A percentile compares a stretch with the other conserved stretches of the same genome.
These are phyloP conservation scores for Hippoglossus hippoglossus DNA, from an alignment of 2,797 vertebrate genomes.

Conservation along the genomic window DNA sequence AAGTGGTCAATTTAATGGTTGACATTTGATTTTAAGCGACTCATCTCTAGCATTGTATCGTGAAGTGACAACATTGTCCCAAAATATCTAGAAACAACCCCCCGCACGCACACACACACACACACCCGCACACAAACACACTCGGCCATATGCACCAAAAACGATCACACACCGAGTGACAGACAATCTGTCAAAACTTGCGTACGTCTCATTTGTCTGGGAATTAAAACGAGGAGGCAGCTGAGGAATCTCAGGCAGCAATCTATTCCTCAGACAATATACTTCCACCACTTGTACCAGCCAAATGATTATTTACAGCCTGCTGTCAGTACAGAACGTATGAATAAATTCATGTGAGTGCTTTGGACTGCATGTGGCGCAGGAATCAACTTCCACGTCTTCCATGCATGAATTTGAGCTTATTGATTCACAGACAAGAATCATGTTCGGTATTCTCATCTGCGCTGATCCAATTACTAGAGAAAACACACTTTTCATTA, in stretches of 20 bases:
- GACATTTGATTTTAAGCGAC: constrained; percentile 42
- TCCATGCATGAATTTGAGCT: constrained; percentile 50
- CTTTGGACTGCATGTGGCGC: constrained; percentile 48
- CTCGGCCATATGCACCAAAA: not conserved
- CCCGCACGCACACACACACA: not conserved
- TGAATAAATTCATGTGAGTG: constrained; percentile 65
- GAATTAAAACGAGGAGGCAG: constrained; percentile 67
- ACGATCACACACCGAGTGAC: constrained; percentile 46
- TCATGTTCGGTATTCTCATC: constrained; percentile 23
- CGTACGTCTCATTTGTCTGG: constrained; percentile 59
- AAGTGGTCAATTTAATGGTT: constrained; percentile 25
- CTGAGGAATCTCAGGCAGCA: constrained; percentile 58
- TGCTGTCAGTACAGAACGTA: constrained; percentile 60
- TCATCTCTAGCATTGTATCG: constrained; percentile 12
- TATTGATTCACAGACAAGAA: constrained; percentile 45
- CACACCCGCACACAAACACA: not conserved
- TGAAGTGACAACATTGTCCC: constrained; percentile 41
- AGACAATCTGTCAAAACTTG: constrained; percentile 61
- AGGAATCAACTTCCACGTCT: constrained; percentile 41
- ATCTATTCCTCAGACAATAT: constrained; percentile 68
- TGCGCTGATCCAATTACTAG: constrained; percentile 38
- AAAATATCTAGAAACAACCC: constrained; percentile 24
- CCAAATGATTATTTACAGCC: constrained; percentile 74
- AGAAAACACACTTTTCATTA: constrained; percentile 14
- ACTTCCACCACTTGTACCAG: constrained; percentile 52